phyloP scores from a whole-genome alignment of 2,888 invertebrate genomes.

The Stegophylla sp. region DNA sequence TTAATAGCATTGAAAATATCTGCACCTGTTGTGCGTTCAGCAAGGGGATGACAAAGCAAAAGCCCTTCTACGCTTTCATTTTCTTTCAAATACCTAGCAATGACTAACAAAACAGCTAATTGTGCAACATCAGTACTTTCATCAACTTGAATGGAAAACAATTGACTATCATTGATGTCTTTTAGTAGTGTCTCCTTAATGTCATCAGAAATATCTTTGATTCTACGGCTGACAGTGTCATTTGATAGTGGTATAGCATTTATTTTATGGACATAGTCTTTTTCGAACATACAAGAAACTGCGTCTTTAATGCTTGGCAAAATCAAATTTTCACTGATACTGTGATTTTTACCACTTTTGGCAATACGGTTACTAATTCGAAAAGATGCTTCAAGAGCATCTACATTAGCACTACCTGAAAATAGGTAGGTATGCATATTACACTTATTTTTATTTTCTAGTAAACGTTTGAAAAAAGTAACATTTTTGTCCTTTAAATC shows the following conservation, averaged over 20 bases:
- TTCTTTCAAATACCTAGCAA: background rate
- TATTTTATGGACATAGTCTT: constrained; percentile 23
- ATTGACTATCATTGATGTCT: constrained; percentile 1
- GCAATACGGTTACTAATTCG: constrained; percentile 9
- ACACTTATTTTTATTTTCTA: background rate
- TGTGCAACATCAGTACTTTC: constrained; percentile 15
- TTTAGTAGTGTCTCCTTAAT: background rate
- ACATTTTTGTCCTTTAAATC: constrained; percentile 8
- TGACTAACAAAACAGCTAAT: background rate
- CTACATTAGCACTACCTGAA: constrained; percentile 12
- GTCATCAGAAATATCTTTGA: constrained; percentile 11
- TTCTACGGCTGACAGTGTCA: constrained; percentile 11
- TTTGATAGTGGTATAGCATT: constrained; percentile 26
- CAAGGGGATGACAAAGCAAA: constrained; percentile 12
- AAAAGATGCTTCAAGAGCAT: constrained; percentile 19
- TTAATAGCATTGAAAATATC: constrained; percentile 62
- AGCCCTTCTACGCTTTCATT: background rate
- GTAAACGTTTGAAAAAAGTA: background rate
- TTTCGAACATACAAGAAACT: constrained; percentile 11
- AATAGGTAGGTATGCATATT: constrained; percentile 4
- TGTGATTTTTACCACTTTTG: constrained; percentile 32
- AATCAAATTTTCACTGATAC: constrained; percentile 22
- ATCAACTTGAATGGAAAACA: constrained; percentile 6
- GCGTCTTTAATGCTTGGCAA: constrained; percentile 22
- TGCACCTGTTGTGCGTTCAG: constrained; percentile 60